A percentile compares a stretch with the other conserved stretches of the same genome.
phyloP scores from a whole-genome alignment of 2,888 invertebrate genomes.

The Chrysolina oricalcia region DNA sequence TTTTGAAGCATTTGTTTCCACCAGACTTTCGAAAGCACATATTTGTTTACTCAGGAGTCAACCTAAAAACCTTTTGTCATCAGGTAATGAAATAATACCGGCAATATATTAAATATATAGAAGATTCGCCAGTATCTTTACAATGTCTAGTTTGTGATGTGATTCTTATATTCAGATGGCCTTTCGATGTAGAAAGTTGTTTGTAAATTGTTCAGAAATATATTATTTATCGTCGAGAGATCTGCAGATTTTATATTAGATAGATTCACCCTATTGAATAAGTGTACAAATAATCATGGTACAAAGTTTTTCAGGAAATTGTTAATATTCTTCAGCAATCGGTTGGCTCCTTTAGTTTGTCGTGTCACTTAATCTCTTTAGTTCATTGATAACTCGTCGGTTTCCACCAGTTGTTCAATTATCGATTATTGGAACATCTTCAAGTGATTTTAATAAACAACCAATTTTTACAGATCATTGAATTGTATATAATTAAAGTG shows the following conservation, averaged over 20 bases:
- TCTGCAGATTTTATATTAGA: slow-evolving; percentile 55
- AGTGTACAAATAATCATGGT: slow-evolving; percentile 69
- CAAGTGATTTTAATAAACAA: too few species aligned
- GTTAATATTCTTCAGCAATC: slow-evolving; percentile 59
- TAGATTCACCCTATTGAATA: slow-evolving; percentile 50
- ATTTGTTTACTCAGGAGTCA: slow-evolving; percentile 67
- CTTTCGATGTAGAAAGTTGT: slow-evolving; percentile 62
- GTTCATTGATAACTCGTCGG: slow-evolving; percentile 18
- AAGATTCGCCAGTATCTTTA: slow-evolving; percentile 27
- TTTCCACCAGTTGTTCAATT: background rate
- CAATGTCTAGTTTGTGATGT: slow-evolving; percentile 30
- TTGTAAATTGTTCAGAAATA: slow-evolving; percentile 59
- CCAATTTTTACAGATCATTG: too few species aligned
- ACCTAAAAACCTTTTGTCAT: slow-evolving; percentile 58
- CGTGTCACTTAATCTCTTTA: slow-evolving; percentile 30
- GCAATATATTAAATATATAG: slow-evolving; percentile 49
- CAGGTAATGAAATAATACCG: slow-evolving; percentile 54
- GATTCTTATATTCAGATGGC: slow-evolving; percentile 53
- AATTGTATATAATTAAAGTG: too few species aligned
- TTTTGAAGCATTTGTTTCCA: slow-evolving; percentile 2
- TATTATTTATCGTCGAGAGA: slow-evolving; percentile 57
- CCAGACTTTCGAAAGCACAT: slow-evolving; percentile 62
- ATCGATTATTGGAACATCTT: too few species aligned
- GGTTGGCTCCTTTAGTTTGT: slow-evolving; percentile 66
- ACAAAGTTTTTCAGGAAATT: slow-evolving; percentile 70